Conservation (phyloP, 2,888 invertebrate genomes). For the Parasteatoda lunata region DNA sequence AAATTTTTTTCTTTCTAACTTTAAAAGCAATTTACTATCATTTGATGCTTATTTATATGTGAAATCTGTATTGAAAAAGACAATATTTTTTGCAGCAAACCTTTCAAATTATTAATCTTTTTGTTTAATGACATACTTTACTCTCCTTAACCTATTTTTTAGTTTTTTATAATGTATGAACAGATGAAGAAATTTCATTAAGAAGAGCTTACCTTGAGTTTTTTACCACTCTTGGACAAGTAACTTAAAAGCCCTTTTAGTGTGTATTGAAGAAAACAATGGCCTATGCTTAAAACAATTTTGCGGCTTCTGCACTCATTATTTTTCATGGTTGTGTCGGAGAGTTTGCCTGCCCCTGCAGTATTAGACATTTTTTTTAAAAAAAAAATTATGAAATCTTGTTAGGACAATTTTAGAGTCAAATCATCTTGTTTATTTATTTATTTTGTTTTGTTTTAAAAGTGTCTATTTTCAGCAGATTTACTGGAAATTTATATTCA, state of each 20-base stretch:
- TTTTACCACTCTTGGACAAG: slow-evolving; percentile 1
- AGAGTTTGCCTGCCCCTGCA: slow-evolving; percentile 33
- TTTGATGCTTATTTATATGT: neutral
- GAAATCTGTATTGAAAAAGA: neutral
- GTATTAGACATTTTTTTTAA: slow-evolving; percentile 46
- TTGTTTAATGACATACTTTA: neutral
- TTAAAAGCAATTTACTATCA: neutral
- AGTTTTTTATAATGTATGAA: slow-evolving; percentile 93
- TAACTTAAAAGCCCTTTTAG: slow-evolving; percentile 36
- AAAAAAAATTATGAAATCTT: too few relatives aligned
- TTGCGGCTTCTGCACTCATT: slow-evolving; percentile 19
- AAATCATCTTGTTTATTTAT: slow-evolving; percentile 58
- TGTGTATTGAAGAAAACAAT: slow-evolving; percentile 20
- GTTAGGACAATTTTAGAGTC: slow-evolving; percentile 42
- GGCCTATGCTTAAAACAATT: slow-evolving; percentile 47
- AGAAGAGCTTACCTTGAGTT: slow-evolving; percentile 27
- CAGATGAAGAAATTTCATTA: slow-evolving; percentile 86
- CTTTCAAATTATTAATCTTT: neutral
- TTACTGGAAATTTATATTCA: slow-evolving; percentile 55
- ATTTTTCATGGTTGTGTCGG: slow-evolving; percentile 24
- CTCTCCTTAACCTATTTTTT: slow-evolving; percentile 63
- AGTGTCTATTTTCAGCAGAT: slow-evolving; percentile 53
- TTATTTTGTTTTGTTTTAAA: slow-evolving; percentile 35
- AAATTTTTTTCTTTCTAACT: neutral
- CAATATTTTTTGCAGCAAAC: neutral